Evolutionary conservation across 2,113 vertebrate genomes (phyloP).

Genomic region (Parus major): DNA sequence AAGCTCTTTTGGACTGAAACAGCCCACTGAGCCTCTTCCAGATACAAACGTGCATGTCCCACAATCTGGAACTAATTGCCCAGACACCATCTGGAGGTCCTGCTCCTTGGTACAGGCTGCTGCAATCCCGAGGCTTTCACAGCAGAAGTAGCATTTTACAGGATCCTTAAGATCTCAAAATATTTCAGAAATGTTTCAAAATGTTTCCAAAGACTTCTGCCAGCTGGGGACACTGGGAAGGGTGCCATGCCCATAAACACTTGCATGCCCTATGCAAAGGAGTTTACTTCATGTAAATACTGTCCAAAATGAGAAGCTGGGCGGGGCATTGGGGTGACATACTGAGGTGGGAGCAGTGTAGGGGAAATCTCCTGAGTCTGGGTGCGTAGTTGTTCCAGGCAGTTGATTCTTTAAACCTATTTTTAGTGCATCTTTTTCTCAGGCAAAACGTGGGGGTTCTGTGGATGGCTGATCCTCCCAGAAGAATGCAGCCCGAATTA

Average conservation of each 20-base stretch:
- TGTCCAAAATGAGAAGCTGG: neutral
- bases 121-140: constrained; percentile 24
- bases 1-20: constrained; percentile 7
- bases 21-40: neutral
- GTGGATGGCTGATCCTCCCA: neutral
- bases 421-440: constrained; percentile 2
- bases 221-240: neutral
- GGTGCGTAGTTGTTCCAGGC: neutral
- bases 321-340: neutral
- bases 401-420: neutral
- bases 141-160: neutral
- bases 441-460: neutral
- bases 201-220: neutral
- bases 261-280: neutral
- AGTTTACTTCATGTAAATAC: neutral
- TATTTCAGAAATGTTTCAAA: constrained; percentile 33
- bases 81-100: constrained; percentile 35
- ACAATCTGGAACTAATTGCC: constrained; percentile 39
- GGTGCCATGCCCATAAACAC: neutral
- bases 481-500: neutral
- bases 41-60: neutral
- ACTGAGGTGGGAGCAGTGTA: neutral
- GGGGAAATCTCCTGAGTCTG: neutral
- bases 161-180: neutral
- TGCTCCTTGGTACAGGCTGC: neutral